Evolutionary conservation across 2,888 invertebrate species (phyloP).

Genomic region (Griposia aprilina): DNA sequence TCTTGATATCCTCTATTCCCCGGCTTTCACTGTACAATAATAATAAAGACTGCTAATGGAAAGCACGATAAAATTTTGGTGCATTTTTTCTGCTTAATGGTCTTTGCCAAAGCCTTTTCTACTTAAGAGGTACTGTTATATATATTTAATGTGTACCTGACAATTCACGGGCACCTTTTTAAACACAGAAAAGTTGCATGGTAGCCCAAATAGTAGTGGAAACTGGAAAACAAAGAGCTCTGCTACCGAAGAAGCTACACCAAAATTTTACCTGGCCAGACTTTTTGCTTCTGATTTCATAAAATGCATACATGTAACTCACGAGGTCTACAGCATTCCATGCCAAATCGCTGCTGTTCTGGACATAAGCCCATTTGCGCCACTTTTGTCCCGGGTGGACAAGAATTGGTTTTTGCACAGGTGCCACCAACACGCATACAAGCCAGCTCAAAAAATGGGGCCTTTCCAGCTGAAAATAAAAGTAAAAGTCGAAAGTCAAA

Average conservation of each 20-base stretch:
- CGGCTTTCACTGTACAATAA: background rate
- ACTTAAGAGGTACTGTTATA: background rate
- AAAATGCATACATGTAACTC: constrained; percentile 24
- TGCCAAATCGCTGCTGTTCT: constrained; percentile 53
- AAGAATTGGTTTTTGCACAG: constrained; percentile 37
- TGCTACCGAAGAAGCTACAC: background rate
- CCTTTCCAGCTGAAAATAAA: constrained; percentile 25
- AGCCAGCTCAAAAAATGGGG: constrained; percentile 50
- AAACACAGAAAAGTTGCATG: background rate
- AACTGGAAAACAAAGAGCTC: background rate
- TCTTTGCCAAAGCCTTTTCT: background rate
- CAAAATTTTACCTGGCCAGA: constrained; percentile 6
- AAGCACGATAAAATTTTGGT: background rate
- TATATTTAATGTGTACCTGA: background rate
- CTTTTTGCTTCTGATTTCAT: background rate
- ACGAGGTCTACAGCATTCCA: constrained; percentile 62
- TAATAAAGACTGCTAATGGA: background rate
- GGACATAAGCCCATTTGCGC: constrained; percentile 54
- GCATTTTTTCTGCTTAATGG: background rate
- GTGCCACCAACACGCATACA: constrained; percentile 54
- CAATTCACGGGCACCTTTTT: background rate
- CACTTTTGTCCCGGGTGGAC: constrained; percentile 37
- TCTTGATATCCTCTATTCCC: background rate
- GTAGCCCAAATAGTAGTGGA: background rate
- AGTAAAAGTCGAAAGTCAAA: no score